Evolutionary conservation across 2,113 vertebrate species (phyloP).

Genomic region (Bos taurus): ARS-UCD2.0 NC_037349.1:6320501-6321000

Average conservation of each 20-base stretch:
- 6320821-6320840: neutral
- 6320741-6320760: neutral
- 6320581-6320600: slow-evolving; percentile 20
- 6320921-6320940: neutral
- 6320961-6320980: neutral
- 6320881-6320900: neutral
- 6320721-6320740: neutral
- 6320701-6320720: neutral
- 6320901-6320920: neutral
- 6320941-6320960: neutral
- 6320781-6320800: neutral
- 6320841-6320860: neutral
- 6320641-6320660: neutral
- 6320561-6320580: neutral
- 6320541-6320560: neutral
- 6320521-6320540: neutral
- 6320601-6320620: neutral
- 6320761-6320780: neutral
- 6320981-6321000: neutral
- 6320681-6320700: neutral
- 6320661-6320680: neutral
- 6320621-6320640: neutral
- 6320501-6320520: neutral
- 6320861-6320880: neutral
- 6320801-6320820: neutral